Conservation (phyloP, 2,888 invertebrate genomes). For the Temnothorax rugatulus region DNA sequence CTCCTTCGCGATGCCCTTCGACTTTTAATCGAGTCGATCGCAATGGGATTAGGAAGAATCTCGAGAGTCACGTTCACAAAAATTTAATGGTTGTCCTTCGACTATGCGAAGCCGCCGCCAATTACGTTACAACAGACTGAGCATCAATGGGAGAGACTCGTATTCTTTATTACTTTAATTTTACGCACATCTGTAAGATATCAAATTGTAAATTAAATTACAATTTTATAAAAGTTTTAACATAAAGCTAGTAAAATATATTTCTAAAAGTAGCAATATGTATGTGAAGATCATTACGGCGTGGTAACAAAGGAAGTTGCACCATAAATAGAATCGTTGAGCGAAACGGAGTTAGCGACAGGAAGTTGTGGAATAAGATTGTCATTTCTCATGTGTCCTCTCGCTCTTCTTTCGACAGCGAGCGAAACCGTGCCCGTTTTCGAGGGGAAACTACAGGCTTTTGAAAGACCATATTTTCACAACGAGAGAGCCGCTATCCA, state of each 20-base stretch:
- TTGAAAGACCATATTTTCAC: slow-evolving; percentile 80
- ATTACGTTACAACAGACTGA: neutral
- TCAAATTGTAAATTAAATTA: neutral
- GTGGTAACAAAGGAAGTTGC: slow-evolving; percentile 9
- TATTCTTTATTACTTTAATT: neutral
- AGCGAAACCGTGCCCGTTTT: slow-evolving; percentile 62
- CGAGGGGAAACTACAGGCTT: slow-evolving; percentile 69
- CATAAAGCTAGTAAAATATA: neutral
- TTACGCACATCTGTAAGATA: neutral
- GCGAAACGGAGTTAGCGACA: slow-evolving; percentile 11
- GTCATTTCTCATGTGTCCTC: slow-evolving; percentile 61
- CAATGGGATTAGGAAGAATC: slow-evolving; percentile 20
- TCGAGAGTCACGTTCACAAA: slow-evolving; percentile 32
- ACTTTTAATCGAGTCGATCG: slow-evolving; percentile 36
- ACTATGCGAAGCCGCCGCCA: neutral
- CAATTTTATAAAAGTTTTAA: neutral
- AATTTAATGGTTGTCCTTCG: slow-evolving; percentile 8
- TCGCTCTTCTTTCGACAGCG: slow-evolving; percentile 56
- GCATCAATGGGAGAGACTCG: neutral
- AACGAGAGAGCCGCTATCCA: slow-evolving; percentile 75
- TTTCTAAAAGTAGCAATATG: neutral
- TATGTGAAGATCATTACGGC: neutral
- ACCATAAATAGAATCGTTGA: slow-evolving; percentile 4
- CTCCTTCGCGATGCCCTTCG: neutral
- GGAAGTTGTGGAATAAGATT: slow-evolving; percentile 45